Conservation (phyloP, 2,797 vertebrate genomes). For the Clarias fuscus region DNA sequence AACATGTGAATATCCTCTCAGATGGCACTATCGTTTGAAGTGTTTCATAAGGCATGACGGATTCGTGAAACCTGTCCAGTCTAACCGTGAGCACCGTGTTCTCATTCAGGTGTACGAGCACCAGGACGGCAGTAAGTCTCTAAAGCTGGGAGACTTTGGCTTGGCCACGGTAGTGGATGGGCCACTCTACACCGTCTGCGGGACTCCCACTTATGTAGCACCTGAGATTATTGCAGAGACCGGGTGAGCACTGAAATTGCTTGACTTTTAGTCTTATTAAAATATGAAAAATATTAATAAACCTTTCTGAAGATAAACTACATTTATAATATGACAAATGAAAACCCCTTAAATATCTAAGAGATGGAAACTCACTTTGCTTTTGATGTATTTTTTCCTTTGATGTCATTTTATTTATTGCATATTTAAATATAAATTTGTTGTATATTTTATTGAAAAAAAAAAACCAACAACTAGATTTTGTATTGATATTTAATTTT, state of each 20-base stretch:
- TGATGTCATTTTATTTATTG: background rate
- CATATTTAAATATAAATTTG: background rate
- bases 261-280: background rate
- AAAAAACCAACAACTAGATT: background rate
- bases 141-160: conserved; percentile 96
- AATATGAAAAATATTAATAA: background rate
- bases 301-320: background rate
- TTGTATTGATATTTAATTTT: background rate
- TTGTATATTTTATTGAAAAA: background rate
- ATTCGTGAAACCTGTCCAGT: background rate
- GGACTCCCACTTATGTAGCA: conserved; percentile 98
- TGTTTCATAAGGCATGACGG: background rate
- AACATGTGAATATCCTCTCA: background rate
- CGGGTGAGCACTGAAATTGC: conserved; percentile 76
- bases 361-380: background rate
- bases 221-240: conserved; percentile 98
- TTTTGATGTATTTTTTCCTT: background rate
- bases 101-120: conserved; percentile 90
- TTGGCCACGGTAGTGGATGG: conserved; percentile 94
- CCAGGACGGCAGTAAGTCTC: conserved; percentile 95
- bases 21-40: background rate
- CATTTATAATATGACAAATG: background rate
- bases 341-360: background rate
- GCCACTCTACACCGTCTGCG: conserved; percentile 94
- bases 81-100: background rate